phyloP scores from a whole-genome alignment of 2,113 vertebrate genomes.

The Fulica atra region DNA sequence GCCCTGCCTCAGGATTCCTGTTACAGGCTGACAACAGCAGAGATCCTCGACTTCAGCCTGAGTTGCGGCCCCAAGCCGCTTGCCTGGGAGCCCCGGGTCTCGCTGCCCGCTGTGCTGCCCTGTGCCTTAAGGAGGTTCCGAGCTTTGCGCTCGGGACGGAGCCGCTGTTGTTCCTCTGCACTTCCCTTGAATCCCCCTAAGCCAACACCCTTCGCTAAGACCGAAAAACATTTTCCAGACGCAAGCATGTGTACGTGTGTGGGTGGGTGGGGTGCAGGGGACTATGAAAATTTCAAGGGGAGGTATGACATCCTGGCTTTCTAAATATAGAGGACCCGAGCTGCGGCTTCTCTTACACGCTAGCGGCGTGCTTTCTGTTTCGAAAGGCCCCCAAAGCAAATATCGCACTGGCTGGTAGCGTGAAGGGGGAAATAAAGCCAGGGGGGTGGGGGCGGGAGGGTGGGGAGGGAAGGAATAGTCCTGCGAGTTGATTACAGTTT shows the following conservation, averaged over 20 bases:
- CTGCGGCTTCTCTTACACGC: not conserved
- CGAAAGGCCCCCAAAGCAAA: constrained; percentile 7
- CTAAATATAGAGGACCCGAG: constrained; percentile 44
- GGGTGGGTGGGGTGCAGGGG: constrained; percentile 31
- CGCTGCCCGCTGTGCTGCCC: not conserved
- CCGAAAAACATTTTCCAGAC: constrained; percentile 48
- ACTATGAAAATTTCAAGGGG: constrained; percentile 42
- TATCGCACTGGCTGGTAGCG: not conserved
- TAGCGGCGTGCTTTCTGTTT: not conserved
- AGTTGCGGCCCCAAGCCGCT: too few species aligned
- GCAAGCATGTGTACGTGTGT: not conserved
- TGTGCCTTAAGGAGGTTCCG: not conserved
- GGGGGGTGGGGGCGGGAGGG: too few species aligned
- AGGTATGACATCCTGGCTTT: constrained; percentile 20
- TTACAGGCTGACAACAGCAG: not conserved
- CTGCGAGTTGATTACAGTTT: not conserved
- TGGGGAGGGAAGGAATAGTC: not conserved
- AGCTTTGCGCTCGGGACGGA: not conserved
- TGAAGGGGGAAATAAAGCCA: not conserved
- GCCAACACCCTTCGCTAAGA: constrained; percentile 17
- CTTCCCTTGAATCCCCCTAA: constrained; percentile 25
- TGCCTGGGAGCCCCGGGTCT: not conserved
- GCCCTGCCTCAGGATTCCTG: not conserved
- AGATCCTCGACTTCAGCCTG: accelerated
- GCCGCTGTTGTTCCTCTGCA: constrained; percentile 11